These are phyloP conservation scores for Brachypteracias leptosomus DNA, from an alignment of 2,113 vertebrate species.

Conservation along the genomic window DNA sequence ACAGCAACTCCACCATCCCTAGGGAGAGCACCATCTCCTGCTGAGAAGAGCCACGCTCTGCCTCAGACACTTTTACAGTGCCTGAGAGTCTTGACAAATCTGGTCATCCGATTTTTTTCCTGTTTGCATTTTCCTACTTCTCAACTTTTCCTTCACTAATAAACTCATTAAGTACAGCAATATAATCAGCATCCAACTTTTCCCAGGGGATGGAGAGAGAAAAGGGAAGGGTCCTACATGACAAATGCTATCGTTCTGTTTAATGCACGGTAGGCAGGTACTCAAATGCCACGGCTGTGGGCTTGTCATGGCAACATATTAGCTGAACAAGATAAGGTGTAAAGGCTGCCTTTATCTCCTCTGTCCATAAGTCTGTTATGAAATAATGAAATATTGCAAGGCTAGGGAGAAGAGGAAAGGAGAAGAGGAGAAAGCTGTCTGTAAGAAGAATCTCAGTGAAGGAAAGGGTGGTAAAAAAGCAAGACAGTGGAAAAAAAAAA, in stretches of 20 bases:
- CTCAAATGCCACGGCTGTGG: not conserved
- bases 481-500: not conserved
- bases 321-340: not conserved
- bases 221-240: not conserved
- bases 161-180: not conserved
- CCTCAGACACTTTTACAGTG: not conserved
- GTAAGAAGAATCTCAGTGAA: not conserved
- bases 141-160: slow-evolving; percentile 4
- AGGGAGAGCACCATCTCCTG: not conserved
- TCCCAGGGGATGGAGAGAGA: not conserved
- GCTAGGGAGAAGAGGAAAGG: not conserved
- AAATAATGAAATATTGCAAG: not conserved
- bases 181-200: not conserved
- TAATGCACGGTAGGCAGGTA: not conserved
- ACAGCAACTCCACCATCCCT: not conserved
- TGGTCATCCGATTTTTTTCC: not conserved
- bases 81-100: not conserved
- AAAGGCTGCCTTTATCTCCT: not conserved
- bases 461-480: not conserved
- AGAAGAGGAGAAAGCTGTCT: not conserved
- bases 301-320: not conserved
- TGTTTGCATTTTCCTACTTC: not conserved
- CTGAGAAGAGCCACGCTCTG: not conserved
- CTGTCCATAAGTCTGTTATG: not conserved
- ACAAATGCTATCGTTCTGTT: not conserved